These are phyloP conservation scores for Hemicentrotus pulcherrimus DNA, from an alignment of 35 echinoderm and acorn worm species.

Conservation along the genomic window DNA sequence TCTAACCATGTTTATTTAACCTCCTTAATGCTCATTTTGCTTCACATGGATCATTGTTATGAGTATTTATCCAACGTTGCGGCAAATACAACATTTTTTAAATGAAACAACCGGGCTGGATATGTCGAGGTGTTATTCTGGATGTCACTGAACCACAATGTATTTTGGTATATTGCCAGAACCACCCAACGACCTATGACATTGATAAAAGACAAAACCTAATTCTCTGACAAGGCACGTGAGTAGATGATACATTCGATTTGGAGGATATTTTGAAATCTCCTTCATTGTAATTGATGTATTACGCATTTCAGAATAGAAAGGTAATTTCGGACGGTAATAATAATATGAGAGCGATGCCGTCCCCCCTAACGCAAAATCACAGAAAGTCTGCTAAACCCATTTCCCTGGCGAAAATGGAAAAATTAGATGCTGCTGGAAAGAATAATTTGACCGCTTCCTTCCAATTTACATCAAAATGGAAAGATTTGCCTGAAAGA, in stretches of 20 bases:
- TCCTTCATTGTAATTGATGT: background rate
- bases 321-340: background rate
- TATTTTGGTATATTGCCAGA: background rate
- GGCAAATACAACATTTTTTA: too few relatives aligned
- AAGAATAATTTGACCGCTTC: slow-evolving; percentile 4
- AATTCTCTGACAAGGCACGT: background rate
- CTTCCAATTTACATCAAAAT: background rate
- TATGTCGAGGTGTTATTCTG: too few relatives aligned
- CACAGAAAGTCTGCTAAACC: background rate
- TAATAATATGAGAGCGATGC: background rate
- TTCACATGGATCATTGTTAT: too few relatives aligned
- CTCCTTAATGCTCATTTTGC: too few relatives aligned
- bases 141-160: too few relatives aligned
- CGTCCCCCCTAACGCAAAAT: background rate
- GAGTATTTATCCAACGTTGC: too few relatives aligned
- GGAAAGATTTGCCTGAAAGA: background rate
- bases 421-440: slow-evolving; percentile 10
- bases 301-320: background rate
- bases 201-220: background rate
- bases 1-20: too few relatives aligned
- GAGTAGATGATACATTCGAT: background rate
- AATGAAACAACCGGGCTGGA: too few relatives aligned
- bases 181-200: background rate
- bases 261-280: background rate
- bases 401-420: background rate